Evolutionary conservation across 2,888 invertebrate genomes (phyloP), one percentile per base, ranked within the genome.

Genomic region (Phalera bucephala): DNA sequence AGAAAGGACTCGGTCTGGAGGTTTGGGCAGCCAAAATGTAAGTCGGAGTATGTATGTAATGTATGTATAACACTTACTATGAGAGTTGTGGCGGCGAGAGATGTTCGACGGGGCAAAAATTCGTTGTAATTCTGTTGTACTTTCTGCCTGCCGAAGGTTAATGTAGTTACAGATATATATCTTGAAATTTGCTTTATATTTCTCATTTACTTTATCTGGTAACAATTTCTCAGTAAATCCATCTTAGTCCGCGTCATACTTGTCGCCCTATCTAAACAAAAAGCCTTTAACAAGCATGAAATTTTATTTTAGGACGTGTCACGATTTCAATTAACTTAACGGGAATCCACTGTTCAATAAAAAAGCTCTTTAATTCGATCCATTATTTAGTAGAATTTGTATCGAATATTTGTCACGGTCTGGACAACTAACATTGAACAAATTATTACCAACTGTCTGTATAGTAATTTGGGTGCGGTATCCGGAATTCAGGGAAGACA

Each of bases 401-500:
- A 14, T 27, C 14, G 14, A 12, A 14, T n/a, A 14, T 27, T 25
- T 9, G 14, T 27, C 25, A 25, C 6, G 8, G 11, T 8, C 12
- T 6, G 2, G 11, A 25, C 6, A 9, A n/a, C 12, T 27, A 26
- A 14, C 29, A 48, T 41, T 42, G 48, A 54, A 60, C 63, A 67
- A 80, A 80, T 78, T 72, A 79, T 70, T 78, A 65, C 70, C 70
- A 75, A 78, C 64, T 66, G 70, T 56, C 57, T 44, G 56, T 47
- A 50, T 61, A 68, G 71, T 67, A 68, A 72, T 76, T 65, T 63
- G 60, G 50, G 62, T 63, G 64, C 59, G 62, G 72, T 57, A 70
- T 75, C 73, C 64, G 72, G 71, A 65, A 77, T 77, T 72, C 67
- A 66, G 64, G 59, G 65, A 69, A 74, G 73, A 74, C 74, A 74